Evolutionary conservation across 1,140 invertebrate species (phyloP).

Genomic region (Neotoxoptera formosana): DNA sequence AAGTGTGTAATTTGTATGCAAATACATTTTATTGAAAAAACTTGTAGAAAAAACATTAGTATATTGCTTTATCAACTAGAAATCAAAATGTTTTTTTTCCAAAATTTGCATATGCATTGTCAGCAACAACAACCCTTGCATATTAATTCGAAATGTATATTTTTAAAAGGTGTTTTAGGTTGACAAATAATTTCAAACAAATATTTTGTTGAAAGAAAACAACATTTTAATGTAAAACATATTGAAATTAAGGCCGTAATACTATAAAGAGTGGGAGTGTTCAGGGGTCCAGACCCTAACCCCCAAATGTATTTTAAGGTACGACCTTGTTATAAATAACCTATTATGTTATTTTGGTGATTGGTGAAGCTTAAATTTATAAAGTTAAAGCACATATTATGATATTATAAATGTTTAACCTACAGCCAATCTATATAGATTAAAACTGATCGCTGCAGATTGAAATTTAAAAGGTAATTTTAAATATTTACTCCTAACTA

Average conservation of each 20-base stretch:
- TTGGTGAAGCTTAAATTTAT: background rate
- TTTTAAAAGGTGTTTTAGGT: background rate
- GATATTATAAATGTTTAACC: no score
- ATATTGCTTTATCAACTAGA: constrained; percentile 39
- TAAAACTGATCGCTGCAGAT: background rate
- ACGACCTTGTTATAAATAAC: background rate
- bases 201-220: background rate
- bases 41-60: background rate
- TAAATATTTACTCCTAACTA: background rate
- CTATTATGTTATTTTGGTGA: background rate
- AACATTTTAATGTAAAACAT: background rate
- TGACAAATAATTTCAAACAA: constrained; percentile 19
- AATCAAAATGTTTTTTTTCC: constrained; percentile 3
- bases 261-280: background rate
- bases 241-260: background rate
- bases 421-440: no score
- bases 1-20: constrained; percentile 21
- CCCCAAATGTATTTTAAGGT: background rate
- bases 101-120: constrained; percentile 10
- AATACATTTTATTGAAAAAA: background rate
- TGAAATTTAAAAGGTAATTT: background rate
- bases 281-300: background rate
- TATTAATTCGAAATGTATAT: constrained; percentile 16
- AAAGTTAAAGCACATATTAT: background rate
- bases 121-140: background rate